Percentiles rank a stretch among this genome's conserved stretches.
phyloP scores from a whole-genome alignment of 2,888 invertebrate species.

The Pristionchus entomophagus region DNA sequence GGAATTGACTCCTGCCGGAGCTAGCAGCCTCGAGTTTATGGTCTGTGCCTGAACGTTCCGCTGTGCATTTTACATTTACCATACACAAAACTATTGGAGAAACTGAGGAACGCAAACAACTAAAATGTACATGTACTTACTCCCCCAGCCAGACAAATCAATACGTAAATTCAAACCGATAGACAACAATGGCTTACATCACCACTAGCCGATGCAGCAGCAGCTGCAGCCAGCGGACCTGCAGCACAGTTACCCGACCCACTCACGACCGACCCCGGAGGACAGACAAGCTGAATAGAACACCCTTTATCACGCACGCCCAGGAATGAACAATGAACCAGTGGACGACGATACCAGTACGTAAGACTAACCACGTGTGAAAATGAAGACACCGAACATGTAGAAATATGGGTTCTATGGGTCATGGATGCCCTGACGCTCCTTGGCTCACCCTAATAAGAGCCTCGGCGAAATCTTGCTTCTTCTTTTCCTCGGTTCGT shows the following conservation, averaged over 20 bases:
- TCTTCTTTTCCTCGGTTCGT: background rate
- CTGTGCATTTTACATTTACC: no score
- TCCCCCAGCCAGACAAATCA: no score
- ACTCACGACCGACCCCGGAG: slow-evolving; percentile 1
- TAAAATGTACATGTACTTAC: no score
- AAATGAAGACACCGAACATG: background rate
- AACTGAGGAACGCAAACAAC: background rate
- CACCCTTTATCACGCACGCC: background rate
- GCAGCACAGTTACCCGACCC: background rate
- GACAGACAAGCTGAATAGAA: slow-evolving; percentile 27
- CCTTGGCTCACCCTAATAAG: slow-evolving; percentile 5
- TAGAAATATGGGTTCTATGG: background rate
- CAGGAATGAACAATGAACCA: background rate
- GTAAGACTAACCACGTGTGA: background rate
- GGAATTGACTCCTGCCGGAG: background rate
- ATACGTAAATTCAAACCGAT: background rate
- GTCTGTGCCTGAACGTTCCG: background rate
- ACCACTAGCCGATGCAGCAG: background rate
- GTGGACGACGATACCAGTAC: background rate
- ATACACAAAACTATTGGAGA: background rate
- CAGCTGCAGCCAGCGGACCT: background rate
- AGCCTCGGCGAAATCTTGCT: background rate
- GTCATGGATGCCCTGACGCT: background rate
- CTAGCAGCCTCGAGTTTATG: background rate
- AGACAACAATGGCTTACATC: background rate